Percentiles rank a stretch among this genome's conserved stretches.
These are phyloP conservation scores for Euura lappo DNA, from an alignment of 1,140 invertebrate genomes.

Conservation along the genomic window DNA sequence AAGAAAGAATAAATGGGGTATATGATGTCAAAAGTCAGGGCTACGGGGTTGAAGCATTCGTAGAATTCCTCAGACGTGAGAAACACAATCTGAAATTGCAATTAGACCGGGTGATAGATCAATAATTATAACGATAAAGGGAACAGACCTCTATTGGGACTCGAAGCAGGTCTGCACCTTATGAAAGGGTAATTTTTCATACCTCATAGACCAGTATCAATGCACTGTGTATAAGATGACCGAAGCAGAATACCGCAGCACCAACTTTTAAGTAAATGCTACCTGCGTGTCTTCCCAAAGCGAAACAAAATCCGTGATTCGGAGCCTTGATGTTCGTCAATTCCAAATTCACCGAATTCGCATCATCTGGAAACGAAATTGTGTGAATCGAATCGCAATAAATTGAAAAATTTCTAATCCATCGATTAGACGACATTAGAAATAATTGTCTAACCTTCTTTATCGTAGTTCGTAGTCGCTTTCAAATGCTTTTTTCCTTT, in stretches of 20 bases:
- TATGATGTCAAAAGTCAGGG: conserved; percentile 65
- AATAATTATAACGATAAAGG: background rate
- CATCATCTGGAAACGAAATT: background rate
- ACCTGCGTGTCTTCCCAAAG: conserved; percentile 69
- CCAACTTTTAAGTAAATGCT: conserved; percentile 78
- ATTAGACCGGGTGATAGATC: background rate
- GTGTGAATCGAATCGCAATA: background rate
- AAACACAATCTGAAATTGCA: conserved; percentile 10
- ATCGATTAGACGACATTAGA: background rate
- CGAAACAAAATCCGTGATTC: conserved; percentile 66
- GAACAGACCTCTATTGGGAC: no score
- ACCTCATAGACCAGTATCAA: conserved; percentile 59
- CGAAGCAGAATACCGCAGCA: conserved; percentile 75
- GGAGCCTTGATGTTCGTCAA: background rate
- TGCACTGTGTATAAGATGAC: conserved; percentile 73
- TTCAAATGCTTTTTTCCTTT: conserved; percentile 54
- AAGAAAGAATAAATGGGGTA: conserved; percentile 74
- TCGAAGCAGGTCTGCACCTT: no score
- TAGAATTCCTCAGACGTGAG: conserved; percentile 40
- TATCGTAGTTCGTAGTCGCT: conserved; percentile 15
- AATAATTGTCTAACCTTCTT: conserved; percentile 15
- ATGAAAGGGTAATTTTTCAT: background rate
- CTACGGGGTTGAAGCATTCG: conserved; percentile 58
- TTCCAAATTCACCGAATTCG: conserved; percentile 4
- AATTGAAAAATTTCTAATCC: background rate